Conservation (phyloP, 2,888 invertebrate genomes). For the Agriopis marginaria region DNA sequence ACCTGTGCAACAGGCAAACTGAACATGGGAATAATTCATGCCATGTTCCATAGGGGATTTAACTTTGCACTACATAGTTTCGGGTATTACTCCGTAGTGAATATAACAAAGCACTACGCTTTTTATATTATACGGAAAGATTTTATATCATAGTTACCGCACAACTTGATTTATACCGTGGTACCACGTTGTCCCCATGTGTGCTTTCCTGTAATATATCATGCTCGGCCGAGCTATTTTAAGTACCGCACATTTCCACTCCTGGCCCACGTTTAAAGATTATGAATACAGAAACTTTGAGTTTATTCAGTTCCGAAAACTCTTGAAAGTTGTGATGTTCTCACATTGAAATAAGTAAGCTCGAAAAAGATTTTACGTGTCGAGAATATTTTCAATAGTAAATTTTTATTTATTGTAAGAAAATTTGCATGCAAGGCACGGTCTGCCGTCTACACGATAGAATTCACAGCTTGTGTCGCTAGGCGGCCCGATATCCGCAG, state of each 20-base stretch:
- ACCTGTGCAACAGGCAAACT: constrained; percentile 1
- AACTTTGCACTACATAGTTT: constrained; percentile 9
- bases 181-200: constrained; percentile 31
- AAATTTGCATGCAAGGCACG: constrained; percentile 28
- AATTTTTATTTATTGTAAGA: constrained; percentile 22
- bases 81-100: constrained; percentile 4
- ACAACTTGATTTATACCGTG: constrained; percentile 33
- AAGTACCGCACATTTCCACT: constrained; percentile 37
- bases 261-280: constrained; percentile 26
- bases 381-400: constrained; percentile 26
- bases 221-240: constrained; percentile 41
- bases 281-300: constrained; percentile 27
- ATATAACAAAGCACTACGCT: constrained; percentile 7
- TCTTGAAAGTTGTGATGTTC: constrained; percentile 19
- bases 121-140: constrained; percentile 18
- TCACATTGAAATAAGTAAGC: constrained; percentile 24
- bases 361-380: constrained; percentile 26
- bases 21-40: constrained; percentile 4
- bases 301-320: constrained; percentile 7
- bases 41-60: not conserved
- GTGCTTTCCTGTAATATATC: constrained; percentile 41
- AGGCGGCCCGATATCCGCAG: constrained; percentile 31
- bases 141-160: constrained; percentile 28
- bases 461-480: constrained; percentile 24
- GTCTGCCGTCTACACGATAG: constrained; percentile 24